Base-by-base conservation (phyloP, 2,797 vertebrate genomes). In the Leptodactylus fallax region DNA sequence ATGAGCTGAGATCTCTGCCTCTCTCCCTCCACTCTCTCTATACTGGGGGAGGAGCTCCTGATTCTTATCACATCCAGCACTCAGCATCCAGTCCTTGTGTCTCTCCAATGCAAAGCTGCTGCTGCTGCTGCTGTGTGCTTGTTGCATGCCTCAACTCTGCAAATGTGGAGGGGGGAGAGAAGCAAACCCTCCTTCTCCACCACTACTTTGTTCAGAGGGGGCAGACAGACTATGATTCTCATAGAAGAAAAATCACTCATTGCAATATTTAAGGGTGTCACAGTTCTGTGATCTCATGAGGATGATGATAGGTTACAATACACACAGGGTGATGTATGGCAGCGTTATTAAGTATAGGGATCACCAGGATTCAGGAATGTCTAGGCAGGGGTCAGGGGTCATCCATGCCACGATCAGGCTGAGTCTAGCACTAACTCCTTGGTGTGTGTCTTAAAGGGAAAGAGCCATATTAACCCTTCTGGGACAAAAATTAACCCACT, bases 91-190 rank as follows among this genome's bases (percentile, higher is more conserved):
- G 27, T 82, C 55, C 55, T 56, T 63, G 45, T 63, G 25, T 67
- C 23, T 67, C 79, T 77, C 83, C 83, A 88, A 79, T 88, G 87
- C 83, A 88, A 79, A 81, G 83, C 82, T 85, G 87, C 69, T 72
- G 69, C 67, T 23, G 61, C 51, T 67, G 36, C 36, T 72, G 17
- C 56, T 74, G 65, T 53, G 55, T 89, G 87, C 87, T 86, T 89
- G 87, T 82, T 86, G 87, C 83, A 89, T 86, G 71, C 83, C 83
- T 85, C 71, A 81, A 88, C 77, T 88, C 83, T 86, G 69, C 67
- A 77, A 85, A 85, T 60, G 79, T 77, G 55, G 55, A 74, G 51
- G 23, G 47, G 78, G 51, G n/a, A 47, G 13, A 17, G 56, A 55
- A 19, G 65, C 13, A 17, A 19, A 16, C 56, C 56, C 69, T 9